Evolutionary conservation across 2,888 invertebrate species (phyloP), one percentile per base, ranked within the genome.

Genomic region (Hoplodrina ambigua): DNA sequence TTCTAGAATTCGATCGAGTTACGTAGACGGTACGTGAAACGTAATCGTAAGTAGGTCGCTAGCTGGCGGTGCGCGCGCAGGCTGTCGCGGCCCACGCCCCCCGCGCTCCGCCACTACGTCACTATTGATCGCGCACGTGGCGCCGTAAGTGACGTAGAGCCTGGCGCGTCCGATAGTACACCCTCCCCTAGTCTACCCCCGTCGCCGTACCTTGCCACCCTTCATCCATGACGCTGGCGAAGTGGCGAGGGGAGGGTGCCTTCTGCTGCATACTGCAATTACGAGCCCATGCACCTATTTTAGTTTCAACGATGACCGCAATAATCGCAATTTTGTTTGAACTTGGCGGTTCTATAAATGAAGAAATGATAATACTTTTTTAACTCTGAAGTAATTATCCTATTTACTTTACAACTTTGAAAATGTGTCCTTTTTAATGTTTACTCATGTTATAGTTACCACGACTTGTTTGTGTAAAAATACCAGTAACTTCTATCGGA

Each of bases 91-190:
- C 81, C n/a, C 15, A 10, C 65, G 56, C 17, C 33, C 30, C 63
- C 59, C 70, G 55, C 65, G 25, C 80, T 78, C 82, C 78, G 78
- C 84, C 84, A 86, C 90, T 88, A 89, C 92, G 95, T 95, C 95
- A 95, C 88, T 95, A 96, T 96, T 93, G 96, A 96, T 96, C 94
- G 93, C 69, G 92, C 95, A 94, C 94, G 94, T 95, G 93, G 94
- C 94, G 93, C 94, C 94, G 93, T 93, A 89, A 92, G 91, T 95
- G 94, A 95, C 96, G 95, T 95, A 95, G 94, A 86, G 87, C 83
- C 87, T 87, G 90, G 89, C 89, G 87, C 88, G 88, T 85, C 88
- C 91, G 89, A 88, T 94, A 92, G 91, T 93, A 93, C 90, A 87
- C 91, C 91, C 85, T 41, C 52, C 83, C 82, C 82, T 86, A 78